phyloP scores from a whole-genome alignment of 2,113 vertebrate genomes.

The Ophiodon elongatus region DNA sequence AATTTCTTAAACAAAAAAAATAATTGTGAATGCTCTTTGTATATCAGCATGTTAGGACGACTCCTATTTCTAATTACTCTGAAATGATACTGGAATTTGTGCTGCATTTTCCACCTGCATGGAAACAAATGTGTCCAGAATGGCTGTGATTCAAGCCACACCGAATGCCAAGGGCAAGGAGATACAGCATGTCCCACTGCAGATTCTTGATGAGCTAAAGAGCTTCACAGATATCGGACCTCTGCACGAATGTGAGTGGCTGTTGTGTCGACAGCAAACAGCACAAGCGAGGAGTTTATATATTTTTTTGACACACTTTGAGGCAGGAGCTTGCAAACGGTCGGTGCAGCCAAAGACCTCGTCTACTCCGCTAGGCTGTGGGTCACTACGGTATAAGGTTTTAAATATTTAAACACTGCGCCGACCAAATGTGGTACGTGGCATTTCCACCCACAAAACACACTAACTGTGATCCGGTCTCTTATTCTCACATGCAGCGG shows the following conservation, averaged over 20 bases:
- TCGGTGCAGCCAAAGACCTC: neutral
- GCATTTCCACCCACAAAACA: neutral
- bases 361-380: neutral
- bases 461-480: neutral
- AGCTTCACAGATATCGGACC: neutral
- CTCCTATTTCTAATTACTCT: neutral
- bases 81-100: neutral
- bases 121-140: neutral
- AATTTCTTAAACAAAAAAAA: neutral
- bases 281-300: neutral
- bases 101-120: neutral
- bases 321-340: neutral
- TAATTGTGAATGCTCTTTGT: neutral
- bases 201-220: neutral
- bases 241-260: neutral
- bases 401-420: neutral
- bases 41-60: neutral
- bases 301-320: neutral
- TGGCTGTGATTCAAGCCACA: slow-evolving; percentile 2
- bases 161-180: neutral
- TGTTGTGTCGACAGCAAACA: neutral
- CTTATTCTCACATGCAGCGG: neutral
- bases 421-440: neutral
- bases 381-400: neutral
- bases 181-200: neutral